Evolutionary conservation across 2,888 invertebrate genomes (phyloP), one percentile per base, ranked within the genome.

Genomic region (Holacanthella duospinosa): DNA sequence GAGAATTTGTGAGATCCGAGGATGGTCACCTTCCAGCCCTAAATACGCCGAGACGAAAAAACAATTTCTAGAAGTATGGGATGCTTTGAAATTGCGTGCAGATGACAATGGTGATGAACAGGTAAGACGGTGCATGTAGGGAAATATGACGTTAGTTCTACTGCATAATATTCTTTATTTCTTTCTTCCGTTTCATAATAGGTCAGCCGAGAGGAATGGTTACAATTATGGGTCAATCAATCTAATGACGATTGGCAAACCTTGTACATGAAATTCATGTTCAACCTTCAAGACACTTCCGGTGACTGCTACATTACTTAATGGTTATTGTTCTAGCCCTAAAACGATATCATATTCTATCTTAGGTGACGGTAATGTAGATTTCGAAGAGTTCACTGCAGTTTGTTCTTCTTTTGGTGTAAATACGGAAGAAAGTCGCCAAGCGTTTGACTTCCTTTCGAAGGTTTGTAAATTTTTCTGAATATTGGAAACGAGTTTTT

Each of bases 261-360:
- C n/a, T n/a, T 27, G n/a, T 61, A 61, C 61, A 61, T 61, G 61
- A 61, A 61, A 27, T 27, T 29, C 55, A 61, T 61, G 55, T 61
- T 61, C 44, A 29, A 6, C 25, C 28, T 59, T 2, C 36, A 36
- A n/a, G 59, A 59, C 26, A 59, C 59, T 12, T 43, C 43, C 3
- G 59, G 59, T 59, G 25, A 57, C n/a, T n/a, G n/a, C n/a, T n/a
- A 29, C 12, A 3, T 6, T 6, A 56, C 6, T 26, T 25, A 6
- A 6, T 21, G 3, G 26, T 4, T 26, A 9, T 16, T n/a, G 6
- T 48, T n/a, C 21, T 48, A 21, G n/a, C 4, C 4, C 21, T 48
- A 9, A 21, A n/a, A 21, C 6, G n/a, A 48, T 16, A 16, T 48
- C 48, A 21, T 48, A 36, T 36, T 36, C n/a, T 27, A 16, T 53